A percentile compares a stretch with the other conserved stretches of the same genome.
These are phyloP conservation scores for Drosophila robusta DNA, from an alignment of 2,888 invertebrate genomes.

Conservation along the genomic window DNA sequence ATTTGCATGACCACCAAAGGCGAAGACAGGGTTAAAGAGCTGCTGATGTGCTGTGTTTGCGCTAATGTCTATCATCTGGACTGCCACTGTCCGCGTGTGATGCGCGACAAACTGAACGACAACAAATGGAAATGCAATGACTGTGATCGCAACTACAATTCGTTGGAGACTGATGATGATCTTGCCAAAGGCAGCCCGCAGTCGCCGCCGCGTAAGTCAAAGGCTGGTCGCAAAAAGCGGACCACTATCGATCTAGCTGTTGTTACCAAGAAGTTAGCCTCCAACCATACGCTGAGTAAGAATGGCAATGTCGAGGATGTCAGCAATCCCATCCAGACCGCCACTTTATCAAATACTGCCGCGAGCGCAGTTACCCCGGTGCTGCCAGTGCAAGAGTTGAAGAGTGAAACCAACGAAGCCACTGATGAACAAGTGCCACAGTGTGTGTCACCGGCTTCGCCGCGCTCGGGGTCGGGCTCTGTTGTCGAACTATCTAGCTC, in stretches of 20 bases:
- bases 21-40: slow-evolving; percentile 86
- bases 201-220: slow-evolving; percentile 36
- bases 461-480: background rate
- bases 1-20: slow-evolving; percentile 46
- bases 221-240: slow-evolving; percentile 62
- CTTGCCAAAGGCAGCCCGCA: background rate
- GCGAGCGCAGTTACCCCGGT: background rate
- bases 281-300: background rate
- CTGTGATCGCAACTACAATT: slow-evolving; percentile 83
- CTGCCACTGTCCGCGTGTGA: slow-evolving; percentile 91
- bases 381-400: too few relatives aligned
- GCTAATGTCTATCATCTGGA: slow-evolving; percentile 93
- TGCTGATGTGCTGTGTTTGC: slow-evolving; percentile 93
- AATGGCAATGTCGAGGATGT: background rate
- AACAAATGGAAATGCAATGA: slow-evolving; percentile 91
- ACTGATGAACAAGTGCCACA: background rate
- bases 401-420: background rate
- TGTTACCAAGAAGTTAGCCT: background rate
- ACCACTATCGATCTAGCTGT: slow-evolving; percentile 35
- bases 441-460: background rate
- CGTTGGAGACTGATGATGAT: slow-evolving; percentile 1
- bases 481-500: background rate
- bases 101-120: slow-evolving; percentile 85
- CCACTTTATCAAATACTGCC: background rate
- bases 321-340: background rate